Base-by-base conservation (phyloP, 2,888 invertebrate species). In the Tethea ocularis region DNA sequence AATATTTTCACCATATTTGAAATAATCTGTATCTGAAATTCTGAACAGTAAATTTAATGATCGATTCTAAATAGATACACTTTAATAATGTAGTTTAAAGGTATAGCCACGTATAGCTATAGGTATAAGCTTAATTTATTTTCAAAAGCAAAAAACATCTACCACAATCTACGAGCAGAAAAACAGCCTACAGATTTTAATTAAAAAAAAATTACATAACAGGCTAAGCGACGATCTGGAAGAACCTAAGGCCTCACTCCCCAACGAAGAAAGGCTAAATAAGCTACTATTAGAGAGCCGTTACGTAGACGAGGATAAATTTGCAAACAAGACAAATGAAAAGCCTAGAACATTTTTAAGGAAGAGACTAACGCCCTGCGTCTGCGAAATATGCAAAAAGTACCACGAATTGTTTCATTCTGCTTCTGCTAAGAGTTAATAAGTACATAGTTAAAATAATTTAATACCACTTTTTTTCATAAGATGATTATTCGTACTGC, bases 371-470 rank as follows among this genome's bases (percentile, higher is more conserved):
- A 57, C 60, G 0, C 88, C 90, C 1, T 93, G 92, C 61, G 71
- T 88, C 6, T 93, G 92, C 57, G 87, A 91, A 57, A 93, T 93
- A 51, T 93, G 92, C 63, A 85, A 77, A 59, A 76, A 84, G 57
- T 93, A 93, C 62, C 84, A 92, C 56, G 87, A 92, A 62, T 61
- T 91, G 24, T 93, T 92, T 58, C 91, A 91, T 63, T 11, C 13
- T 13, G 58, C 61, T n/a, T 23, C 65, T 56, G 58, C 51, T 20
- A 59, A 57, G 29, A 59, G 58, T 55, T 59, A 56, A 57, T 56
- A 46, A 11, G 26, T 51, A n/a, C n/a, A n/a, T n/a, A 26, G 15
- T 33, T 17, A 51, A 41, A 55, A 62, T 26, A 15, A n/a, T 8
- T 0, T 52, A n/a, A 10, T 10, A 7, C 4, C 4, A 29, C 10